Evolutionary conservation across 2,113 vertebrate species (phyloP).

Genomic region (Hyla sarda): DNA sequence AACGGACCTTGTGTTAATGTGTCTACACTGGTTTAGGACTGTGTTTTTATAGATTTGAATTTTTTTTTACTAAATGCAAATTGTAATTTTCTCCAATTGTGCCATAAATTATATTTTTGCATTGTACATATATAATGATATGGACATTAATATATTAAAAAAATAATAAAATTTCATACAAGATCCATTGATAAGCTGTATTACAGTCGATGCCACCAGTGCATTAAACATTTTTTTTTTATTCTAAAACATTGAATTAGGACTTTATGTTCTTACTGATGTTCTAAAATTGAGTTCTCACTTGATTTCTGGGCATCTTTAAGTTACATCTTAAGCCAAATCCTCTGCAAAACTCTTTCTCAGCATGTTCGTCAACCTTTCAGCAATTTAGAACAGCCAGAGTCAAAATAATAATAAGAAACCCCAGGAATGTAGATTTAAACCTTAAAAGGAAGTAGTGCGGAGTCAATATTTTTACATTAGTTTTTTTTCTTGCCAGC

Average conservation of each 20-base stretch:
- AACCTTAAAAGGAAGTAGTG: constrained; percentile 45
- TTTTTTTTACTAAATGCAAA: no score
- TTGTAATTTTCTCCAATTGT: no score
- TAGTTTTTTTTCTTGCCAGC: not conserved
- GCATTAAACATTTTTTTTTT: not conserved
- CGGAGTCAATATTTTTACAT: constrained; percentile 26
- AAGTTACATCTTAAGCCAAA: constrained; percentile 34
- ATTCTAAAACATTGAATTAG: constrained; percentile 21
- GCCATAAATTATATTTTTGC: no score
- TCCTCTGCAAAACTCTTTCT: constrained; percentile 48
- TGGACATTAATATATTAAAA: no score
- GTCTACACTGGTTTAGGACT: no score
- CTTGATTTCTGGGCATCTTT: constrained; percentile 52
- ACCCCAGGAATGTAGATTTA: constrained; percentile 43
- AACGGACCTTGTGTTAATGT: no score
- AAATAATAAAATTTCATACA: no score
- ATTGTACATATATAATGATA: no score
- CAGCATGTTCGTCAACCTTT: constrained; percentile 59
- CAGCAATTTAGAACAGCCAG: constrained; percentile 54
- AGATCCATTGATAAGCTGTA: not conserved
- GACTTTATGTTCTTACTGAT: constrained; percentile 51
- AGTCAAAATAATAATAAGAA: constrained; percentile 55
- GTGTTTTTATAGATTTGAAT: no score
- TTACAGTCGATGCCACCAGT: not conserved
- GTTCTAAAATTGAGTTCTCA: constrained; percentile 48